Base-by-base conservation (phyloP, 1,140 invertebrate species). In the Lasioglossum albipes region DNA sequence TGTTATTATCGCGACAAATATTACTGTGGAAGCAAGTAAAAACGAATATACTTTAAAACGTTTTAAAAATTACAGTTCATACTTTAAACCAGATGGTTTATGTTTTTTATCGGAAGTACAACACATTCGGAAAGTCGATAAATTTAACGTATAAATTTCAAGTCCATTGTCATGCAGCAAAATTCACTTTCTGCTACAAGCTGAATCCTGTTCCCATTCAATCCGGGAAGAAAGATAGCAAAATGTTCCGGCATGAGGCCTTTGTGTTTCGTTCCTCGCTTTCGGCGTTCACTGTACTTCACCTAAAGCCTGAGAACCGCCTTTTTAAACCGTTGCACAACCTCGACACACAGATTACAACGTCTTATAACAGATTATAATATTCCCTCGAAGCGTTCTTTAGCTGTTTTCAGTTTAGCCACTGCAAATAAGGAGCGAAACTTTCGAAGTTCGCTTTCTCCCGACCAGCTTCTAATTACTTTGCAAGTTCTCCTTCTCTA, bases 351-450 rank as follows among this genome's bases (percentile, higher is more conserved):
- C 57, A 59, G 57, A 59, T 59, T n/a, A 59, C 57, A 59, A 59
- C n/a, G 57, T 59, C 57, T 59, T 59, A 7, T n/a, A 59, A 9
- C 57, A n/a, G 57, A 59, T 59, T 59, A 59, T 59, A 59, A 59
- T 59, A 59, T 59, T 59, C 57, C n/a, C 57, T n/a, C 57, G 20
- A 59, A 59, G 20, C 57, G 57, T 59, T 59, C 57, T 59, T 59
- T 59, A 59, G 57, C 57, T 59, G 57, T 59, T 59, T 59, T 59
- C 57, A 59, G 57, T 59, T 59, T n/a, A 59, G 57, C 57, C n/a
- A 59, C 57, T 59, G 57, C 57, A n/a, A 59, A 59, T 59, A 20
- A 59, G 57, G 20, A 20, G 57, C 18, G 20, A 54, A 54, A 54
- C 18, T 59, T 59, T 59, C 57, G 57, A 59, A 59, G 57, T 59